phyloP scores from a whole-genome alignment of 2,888 invertebrate species.

The Eubasilissa splendida region DNA sequence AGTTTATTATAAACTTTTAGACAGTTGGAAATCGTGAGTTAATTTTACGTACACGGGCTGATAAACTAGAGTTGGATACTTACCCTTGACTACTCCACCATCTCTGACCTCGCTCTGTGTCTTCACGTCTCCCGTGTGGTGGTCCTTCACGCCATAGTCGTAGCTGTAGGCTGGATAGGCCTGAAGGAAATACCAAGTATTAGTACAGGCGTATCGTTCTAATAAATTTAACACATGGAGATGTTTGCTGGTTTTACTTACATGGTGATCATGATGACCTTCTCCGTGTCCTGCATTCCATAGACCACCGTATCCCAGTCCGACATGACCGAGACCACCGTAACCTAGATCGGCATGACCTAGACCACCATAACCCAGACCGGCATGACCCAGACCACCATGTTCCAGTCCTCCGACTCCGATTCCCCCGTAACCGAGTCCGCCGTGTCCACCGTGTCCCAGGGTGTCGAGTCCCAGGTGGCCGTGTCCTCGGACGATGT shows the following conservation, averaged over 20 bases:
- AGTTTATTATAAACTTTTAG: too few species aligned
- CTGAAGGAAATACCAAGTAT: slow-evolving; percentile 19
- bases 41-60: too few species aligned
- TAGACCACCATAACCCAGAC: slow-evolving; percentile 12
- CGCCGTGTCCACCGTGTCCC: slow-evolving; percentile 2
- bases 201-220: background rate
- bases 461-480: background rate
- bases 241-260: background rate
- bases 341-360: slow-evolving; percentile 19
- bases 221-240: too few species aligned
- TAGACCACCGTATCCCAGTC: slow-evolving; percentile 35
- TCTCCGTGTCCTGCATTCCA: slow-evolving; percentile 32
- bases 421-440: slow-evolving; percentile 7
- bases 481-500: slow-evolving; percentile 30
- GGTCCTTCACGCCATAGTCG: slow-evolving; percentile 64
- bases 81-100: slow-evolving; percentile 59
- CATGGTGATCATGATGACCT: slow-evolving; percentile 24
- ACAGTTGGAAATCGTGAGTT: too few species aligned
- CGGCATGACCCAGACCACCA: slow-evolving; percentile 39
- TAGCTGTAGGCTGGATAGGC: slow-evolving; percentile 62
- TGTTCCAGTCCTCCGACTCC: background rate
- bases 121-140: slow-evolving; percentile 64
- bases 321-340: slow-evolving; percentile 24
- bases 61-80: background rate
- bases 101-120: slow-evolving; percentile 63